Conservation (phyloP, 1,140 invertebrate genomes). For the Andricus grossulariae region DNA sequence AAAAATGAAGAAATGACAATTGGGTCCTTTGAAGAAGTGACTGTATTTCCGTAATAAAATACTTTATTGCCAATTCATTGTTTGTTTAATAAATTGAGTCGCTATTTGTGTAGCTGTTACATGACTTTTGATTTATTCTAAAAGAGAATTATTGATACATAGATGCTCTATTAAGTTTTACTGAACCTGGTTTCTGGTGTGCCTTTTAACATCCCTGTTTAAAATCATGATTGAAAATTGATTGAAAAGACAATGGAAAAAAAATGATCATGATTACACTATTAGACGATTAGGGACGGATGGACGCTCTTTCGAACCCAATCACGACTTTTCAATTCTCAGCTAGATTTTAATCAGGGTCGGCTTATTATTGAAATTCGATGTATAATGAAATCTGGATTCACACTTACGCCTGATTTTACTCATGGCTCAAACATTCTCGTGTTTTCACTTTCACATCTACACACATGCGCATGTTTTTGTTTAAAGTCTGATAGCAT, state of each 20-base stretch:
- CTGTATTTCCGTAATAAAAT: constrained; percentile 19
- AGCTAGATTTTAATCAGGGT: constrained; percentile 10
- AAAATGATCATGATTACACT: background rate
- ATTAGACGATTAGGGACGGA: constrained; percentile 15
- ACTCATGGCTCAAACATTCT: constrained; percentile 8
- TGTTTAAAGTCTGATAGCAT: constrained; percentile 9
- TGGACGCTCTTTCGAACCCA: constrained; percentile 13
- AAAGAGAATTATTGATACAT: constrained; percentile 26
- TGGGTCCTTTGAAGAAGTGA: too few relatives aligned
- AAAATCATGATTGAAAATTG: constrained; percentile 1
- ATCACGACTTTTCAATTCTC: constrained; percentile 5
- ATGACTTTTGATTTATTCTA: constrained; percentile 30
- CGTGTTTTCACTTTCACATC: constrained; percentile 5
- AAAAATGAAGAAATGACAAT: background rate
- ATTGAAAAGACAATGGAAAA: background rate
- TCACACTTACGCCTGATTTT: background rate
- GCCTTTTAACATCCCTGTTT: constrained; percentile 4
- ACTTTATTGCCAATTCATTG: constrained; percentile 22
- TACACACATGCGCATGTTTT: constrained; percentile 10
- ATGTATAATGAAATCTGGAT: constrained; percentile 17
- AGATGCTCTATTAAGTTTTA: constrained; percentile 26
- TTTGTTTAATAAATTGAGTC: constrained; percentile 21
- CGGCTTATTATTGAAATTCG: background rate
- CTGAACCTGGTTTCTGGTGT: constrained; percentile 1
- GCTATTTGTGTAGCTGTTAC: constrained; percentile 18